Base-by-base conservation (phyloP, 2,113 vertebrate species). In the Tamias sibiricus region DNA sequence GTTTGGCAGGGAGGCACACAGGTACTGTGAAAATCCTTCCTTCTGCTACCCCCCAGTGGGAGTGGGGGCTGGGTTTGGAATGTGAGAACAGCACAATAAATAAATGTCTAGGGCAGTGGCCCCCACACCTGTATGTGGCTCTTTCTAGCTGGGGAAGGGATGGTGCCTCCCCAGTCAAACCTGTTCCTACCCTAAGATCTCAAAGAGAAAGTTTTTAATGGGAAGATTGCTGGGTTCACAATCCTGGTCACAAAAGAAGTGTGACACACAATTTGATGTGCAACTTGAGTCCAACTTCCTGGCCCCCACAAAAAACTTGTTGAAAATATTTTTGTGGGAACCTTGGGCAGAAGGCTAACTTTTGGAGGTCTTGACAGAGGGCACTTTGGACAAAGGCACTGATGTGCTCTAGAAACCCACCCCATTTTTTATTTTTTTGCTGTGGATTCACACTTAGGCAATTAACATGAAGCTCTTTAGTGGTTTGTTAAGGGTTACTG, bases 1-100 rank as follows among this genome's bases (percentile, higher is more conserved):
- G n/a, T 28, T 32, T 82, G 54, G 86, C 35, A 47, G 89, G 91
- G 87, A 95, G 94, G 95, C 94, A 87, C 35, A 16, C 91, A 96
- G 92, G 92, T 96, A 96, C 95, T 96, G 96, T 97, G 96, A 96
- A 97, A 97, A 90, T 94, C 95, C 88, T 95, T 91, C 87, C 91
- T 91, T 88, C 87, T 95, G 95, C 95, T 92, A 84, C 92, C 94
- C 95, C 95, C 84, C 68, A 35, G 26, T 92, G 90, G 95, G 84
- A 82, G 54, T 84, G 64, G 81, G 94, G 87, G 47, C 83, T 97
- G 92, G 93, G 92, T 97, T 95, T 96, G 71, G 87, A 93, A 96
- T 96, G 90, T 96, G 96, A 98, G 95, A 97, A 97, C 97, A 97
- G 97, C 97, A 98, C 98, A 98, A 98, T 98, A 98, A 98, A 98